Conservation (phyloP, 2,113 vertebrate genomes). For the Chaetops frenatus region DNA sequence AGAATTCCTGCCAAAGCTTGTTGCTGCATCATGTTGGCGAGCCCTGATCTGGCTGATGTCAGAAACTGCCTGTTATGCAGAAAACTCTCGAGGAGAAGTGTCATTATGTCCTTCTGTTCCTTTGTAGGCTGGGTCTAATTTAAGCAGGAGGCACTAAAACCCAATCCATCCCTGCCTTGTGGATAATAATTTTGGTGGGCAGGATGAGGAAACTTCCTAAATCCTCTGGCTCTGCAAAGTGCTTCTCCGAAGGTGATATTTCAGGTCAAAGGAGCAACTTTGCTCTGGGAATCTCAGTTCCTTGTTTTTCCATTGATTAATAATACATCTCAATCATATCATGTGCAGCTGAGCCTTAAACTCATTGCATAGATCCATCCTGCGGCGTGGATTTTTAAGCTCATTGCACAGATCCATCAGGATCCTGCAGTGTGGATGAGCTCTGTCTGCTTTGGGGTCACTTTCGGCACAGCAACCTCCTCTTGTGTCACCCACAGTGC, state of each 20-base stretch:
- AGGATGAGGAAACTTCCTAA: neutral
- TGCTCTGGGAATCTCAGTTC: neutral
- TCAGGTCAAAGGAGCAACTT: neutral
- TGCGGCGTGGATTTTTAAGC: neutral
- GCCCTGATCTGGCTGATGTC: slow-evolving; percentile 8
- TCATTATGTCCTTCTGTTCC: slow-evolving; percentile 18
- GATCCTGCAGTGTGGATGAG: neutral
- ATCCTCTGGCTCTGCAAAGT: neutral
- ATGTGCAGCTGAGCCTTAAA: neutral
- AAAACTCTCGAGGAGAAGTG: slow-evolving; percentile 16
- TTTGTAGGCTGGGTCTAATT: neutral
- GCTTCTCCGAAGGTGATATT: neutral
- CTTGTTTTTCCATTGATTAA: neutral
- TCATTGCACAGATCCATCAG: accelerated
- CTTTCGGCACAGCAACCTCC: neutral
- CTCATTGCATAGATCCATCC: no score
- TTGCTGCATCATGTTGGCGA: slow-evolving; percentile 52
- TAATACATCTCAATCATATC: accelerated
- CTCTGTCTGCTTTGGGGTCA: neutral
- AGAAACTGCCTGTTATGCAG: slow-evolving; percentile 24
- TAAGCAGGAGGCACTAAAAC: neutral
- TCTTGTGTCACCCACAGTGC: neutral
- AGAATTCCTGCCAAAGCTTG: slow-evolving; percentile 47
- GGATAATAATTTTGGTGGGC: neutral
- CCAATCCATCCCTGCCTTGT: neutral